Evolutionary conservation across 2,113 vertebrate genomes (phyloP), one percentile per base, ranked within the genome.

Genomic region (Paralichthys olivaceus): DNA sequence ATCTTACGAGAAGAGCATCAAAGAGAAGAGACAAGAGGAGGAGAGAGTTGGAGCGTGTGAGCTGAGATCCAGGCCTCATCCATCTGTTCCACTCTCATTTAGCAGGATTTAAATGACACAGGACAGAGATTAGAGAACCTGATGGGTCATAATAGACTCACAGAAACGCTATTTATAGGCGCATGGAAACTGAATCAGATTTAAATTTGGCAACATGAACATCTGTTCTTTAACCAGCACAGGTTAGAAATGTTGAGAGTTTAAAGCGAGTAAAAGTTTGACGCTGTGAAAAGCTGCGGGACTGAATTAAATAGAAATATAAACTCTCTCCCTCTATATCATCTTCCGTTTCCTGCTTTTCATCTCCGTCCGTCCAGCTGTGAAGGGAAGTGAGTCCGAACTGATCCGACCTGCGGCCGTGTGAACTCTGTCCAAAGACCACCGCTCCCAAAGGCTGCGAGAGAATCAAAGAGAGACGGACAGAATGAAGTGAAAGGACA

Each of bases 11-110:
- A 43, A 5, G 28, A 29, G 28, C 2, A 29, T 2, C 28, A 43
- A 13, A 11, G 40, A 43, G 40, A 11, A 13, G 13, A 5, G 6
- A 14, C 0, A 5, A 4, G 51, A 70, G 56, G 4, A 17, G 32
- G 29, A 20, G 15, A 80, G 57, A 79, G 69, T 0, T 5, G 23
- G n/a, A 78, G 75, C 11, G n/a, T 72, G 54, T 49, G 45, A 49
- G 14, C 45, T 1, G 70, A 55, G 37, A n/a, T 72, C 5, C 62
- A 49, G 45, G 6, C 23, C 49, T 56, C 45, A 59, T 89, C 89
- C 90, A 87, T 90, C 88, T 90, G 90, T 54, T 77, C n/a, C 45
- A 67, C 53, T 74, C 74, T 86, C 81, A 87, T 84, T 84, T 69
- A 69, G 77, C 25, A 72, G 85, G 89, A 92, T 89, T 90, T 85